Evolutionary conservation across 1,140 invertebrate species (phyloP), one percentile per base, ranked within the genome.

Genomic region (Stenopsyche tienmushanensis): DNA sequence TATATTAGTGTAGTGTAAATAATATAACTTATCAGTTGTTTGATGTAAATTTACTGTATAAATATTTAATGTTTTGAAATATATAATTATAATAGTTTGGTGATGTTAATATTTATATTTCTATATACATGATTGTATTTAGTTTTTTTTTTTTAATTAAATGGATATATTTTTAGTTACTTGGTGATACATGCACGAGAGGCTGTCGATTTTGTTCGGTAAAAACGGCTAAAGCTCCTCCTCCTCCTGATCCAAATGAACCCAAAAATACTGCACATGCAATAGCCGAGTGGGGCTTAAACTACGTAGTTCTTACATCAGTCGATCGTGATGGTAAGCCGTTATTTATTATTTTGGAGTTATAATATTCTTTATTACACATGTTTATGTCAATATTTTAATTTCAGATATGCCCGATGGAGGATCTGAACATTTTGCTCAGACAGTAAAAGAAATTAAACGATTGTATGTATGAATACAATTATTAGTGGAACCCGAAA

Each of bases 151-250:
- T 64, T 66, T 72, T 25, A 53, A 25, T 53, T n/a, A n/a, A n/a
- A n/a, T n/a, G n/a, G n/a, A n/a, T n/a, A n/a, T n/a, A n/a, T 10
- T 78, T 80, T 63, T 75, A 94, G 92, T 80, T 96, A 62, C 88
- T 96, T 83, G 93, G 93, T 13, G 94, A 96, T 73, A 96, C 93
- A 8, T 97, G 94, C 73, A 97, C 94, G 0, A 79, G 92, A 72
- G 91, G 90, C 3, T 99, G 96, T 80, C 85, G 95, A 74, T 99
- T 99, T 80, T 99, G 98, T 81, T 99, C 97, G 1, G 94, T 99
- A 8, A 99, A 99, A 84, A 99, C 98, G 10, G 88, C 95, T 1
- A 83, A 90, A 62, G 83, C 85, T n/a, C 98, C 97, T 1, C 92
- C 94, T 9, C 88, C 93, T 0, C 84, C 95, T 8, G 94, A 99